Evolutionary conservation across 2,888 invertebrate species (phyloP).

Genomic region (Chorisops tibialis): DNA sequence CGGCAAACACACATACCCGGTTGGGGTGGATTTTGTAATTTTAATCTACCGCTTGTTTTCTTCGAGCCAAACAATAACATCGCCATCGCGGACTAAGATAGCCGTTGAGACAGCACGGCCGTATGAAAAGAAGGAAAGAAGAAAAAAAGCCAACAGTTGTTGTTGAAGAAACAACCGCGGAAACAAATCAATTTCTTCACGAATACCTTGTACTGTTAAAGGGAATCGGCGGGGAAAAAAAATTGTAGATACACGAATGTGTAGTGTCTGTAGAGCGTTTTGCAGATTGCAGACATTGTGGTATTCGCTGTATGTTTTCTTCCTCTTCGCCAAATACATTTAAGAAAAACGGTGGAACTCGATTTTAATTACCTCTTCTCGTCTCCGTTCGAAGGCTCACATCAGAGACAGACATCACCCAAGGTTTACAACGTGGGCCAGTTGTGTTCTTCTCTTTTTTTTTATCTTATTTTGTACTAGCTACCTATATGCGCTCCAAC

Average conservation of each 20-base stretch:
- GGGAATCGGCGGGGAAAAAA: not conserved
- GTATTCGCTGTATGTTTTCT: not conserved
- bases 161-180: not conserved
- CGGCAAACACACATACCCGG: too few species aligned
- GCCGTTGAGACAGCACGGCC: too few species aligned
- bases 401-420: not conserved
- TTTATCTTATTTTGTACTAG: too few species aligned
- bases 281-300: not conserved
- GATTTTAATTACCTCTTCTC: constrained; percentile 20
- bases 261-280: not conserved
- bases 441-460: constrained; percentile 3
- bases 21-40: too few species aligned
- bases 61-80: too few species aligned
- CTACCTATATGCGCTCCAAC: too few species aligned
- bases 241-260: too few species aligned
- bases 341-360: not conserved
- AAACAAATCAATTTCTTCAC: constrained; percentile 14
- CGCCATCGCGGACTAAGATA: too few species aligned
- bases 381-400: constrained; percentile 1
- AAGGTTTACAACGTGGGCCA: constrained; percentile 2
- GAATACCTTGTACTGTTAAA: not conserved
- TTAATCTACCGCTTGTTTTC: too few species aligned
- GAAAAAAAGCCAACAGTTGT: too few species aligned
- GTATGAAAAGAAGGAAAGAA: too few species aligned
- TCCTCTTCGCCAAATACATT: not conserved